Percentiles rank a stretch among this genome's conserved stretches.
These are phyloP conservation scores for Invenusta paracnida DNA, from an alignment of 2,888 invertebrate species.

Conservation along the genomic window DNA sequence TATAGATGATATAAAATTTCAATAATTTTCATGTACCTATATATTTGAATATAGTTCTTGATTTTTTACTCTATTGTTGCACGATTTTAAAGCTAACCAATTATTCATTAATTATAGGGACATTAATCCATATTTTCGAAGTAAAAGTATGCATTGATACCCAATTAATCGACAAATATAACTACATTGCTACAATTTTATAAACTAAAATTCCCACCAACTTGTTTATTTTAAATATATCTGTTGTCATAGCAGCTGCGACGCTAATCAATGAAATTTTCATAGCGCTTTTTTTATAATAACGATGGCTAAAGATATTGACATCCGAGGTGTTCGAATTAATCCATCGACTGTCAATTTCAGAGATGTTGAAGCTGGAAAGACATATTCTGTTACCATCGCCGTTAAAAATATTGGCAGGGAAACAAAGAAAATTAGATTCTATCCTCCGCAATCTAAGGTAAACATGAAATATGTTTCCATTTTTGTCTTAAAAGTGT, in stretches of 20 bases:
- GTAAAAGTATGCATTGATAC: too few species aligned
- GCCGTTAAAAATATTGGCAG: conserved; percentile 57
- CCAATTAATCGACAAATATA: too few species aligned
- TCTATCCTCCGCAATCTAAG: conserved; percentile 57
- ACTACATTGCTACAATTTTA: too few species aligned
- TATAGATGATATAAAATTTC: too few species aligned
- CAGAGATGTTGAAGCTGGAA: conserved; percentile 52
- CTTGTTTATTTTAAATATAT: too few species aligned
- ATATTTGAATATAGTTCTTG: too few species aligned
- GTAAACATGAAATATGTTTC: conserved; percentile 46
- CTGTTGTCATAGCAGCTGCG: conserved; percentile 2
- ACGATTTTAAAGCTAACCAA: too few species aligned
- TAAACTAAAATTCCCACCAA: too few species aligned
- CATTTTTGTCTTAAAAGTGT: background rate
- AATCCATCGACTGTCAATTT: conserved; percentile 55
- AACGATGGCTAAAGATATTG: conserved; percentile 49
- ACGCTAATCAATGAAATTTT: background rate
- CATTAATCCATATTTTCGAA: too few species aligned
- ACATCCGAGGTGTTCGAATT: conserved; percentile 55
- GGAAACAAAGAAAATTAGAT: conserved; percentile 54
- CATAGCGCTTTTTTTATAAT: background rate
- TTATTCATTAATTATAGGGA: too few species aligned
- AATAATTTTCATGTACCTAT: too few species aligned
- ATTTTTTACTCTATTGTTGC: too few species aligned
- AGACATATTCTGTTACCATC: conserved; percentile 51